These are phyloP conservation scores for Cyrtonyx montezumae DNA, from an alignment of 2,113 vertebrate species.

Conservation along the genomic window DNA sequence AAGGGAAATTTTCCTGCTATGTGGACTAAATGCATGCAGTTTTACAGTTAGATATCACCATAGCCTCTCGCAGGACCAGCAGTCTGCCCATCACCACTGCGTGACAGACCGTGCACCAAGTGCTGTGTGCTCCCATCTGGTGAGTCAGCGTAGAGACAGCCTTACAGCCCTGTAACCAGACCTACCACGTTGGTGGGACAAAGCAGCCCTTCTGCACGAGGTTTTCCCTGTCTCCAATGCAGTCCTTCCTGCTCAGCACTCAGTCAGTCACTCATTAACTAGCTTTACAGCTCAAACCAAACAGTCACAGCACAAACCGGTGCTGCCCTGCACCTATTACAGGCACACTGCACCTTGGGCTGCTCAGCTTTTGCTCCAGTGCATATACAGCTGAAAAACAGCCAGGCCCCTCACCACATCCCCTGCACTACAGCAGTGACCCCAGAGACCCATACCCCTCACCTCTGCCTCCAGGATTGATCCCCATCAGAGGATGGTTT, in stretches of 20 bases:
- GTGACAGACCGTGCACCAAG: too few species aligned
- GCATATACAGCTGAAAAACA: not conserved
- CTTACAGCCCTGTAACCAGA: not conserved
- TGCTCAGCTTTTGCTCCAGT: rapidly evolving
- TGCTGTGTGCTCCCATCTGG: not conserved
- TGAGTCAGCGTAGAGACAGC: not conserved
- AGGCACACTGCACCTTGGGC: not conserved
- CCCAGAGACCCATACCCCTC: not conserved
- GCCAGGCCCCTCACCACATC: rapidly evolving
- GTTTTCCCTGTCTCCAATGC: not conserved
- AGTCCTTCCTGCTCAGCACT: not conserved
- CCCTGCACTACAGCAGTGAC: rapidly evolving
- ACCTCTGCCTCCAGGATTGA: not conserved
- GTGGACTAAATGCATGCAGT: not conserved
- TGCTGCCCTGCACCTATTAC: not conserved
- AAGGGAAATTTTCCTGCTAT: not conserved
- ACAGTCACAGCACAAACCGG: not conserved
- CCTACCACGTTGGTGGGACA: not conserved
- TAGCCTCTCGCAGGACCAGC: not conserved
- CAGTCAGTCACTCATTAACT: slow-evolving; percentile 38
- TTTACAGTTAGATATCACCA: not conserved
- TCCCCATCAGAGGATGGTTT: not conserved
- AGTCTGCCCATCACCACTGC: not conserved
- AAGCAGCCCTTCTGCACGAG: rapidly evolving
- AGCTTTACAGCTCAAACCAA: not conserved